phyloP scores from a whole-genome alignment of 2,797 vertebrate species.

The Tapirus indicus region DNA sequence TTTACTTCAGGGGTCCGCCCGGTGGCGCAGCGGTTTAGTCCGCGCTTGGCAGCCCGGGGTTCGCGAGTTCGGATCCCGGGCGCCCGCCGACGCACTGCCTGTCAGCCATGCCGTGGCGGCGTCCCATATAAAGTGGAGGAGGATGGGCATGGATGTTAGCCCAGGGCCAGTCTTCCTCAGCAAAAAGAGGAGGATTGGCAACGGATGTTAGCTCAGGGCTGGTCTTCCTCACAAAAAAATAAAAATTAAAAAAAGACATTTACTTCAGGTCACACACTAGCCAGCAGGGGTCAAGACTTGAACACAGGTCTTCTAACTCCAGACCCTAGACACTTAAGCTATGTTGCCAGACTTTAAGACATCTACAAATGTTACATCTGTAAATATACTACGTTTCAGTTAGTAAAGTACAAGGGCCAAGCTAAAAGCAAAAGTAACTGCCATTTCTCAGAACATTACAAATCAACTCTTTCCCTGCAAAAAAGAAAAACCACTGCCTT shows the following conservation, averaged over 20 bases:
- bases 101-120: too few relatives aligned
- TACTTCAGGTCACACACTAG: neutral
- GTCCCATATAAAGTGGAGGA: too few relatives aligned
- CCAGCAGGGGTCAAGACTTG: neutral
- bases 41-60: too few relatives aligned
- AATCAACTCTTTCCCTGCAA: neutral
- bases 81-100: too few relatives aligned
- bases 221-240: too few relatives aligned
- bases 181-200: too few relatives aligned
- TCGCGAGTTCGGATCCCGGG: too few relatives aligned
- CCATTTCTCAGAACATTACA: conserved; percentile 17
- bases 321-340: neutral
- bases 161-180: too few relatives aligned
- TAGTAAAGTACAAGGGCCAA: neutral
- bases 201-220: too few relatives aligned
- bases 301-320: neutral
- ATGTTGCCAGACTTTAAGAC: neutral
- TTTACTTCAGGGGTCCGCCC: neutral
- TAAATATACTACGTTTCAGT: neutral
- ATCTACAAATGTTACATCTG: neutral
- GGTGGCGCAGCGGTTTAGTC: too few relatives aligned
- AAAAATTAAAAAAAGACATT: too few relatives aligned
- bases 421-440: neutral
- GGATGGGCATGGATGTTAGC: too few relatives aligned
- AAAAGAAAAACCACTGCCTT: neutral